Percentiles rank a stretch among this genome's conserved stretches.
phyloP scores from a whole-genome alignment of 1,140 invertebrate species.

The Laupala kohalensis region DNA sequence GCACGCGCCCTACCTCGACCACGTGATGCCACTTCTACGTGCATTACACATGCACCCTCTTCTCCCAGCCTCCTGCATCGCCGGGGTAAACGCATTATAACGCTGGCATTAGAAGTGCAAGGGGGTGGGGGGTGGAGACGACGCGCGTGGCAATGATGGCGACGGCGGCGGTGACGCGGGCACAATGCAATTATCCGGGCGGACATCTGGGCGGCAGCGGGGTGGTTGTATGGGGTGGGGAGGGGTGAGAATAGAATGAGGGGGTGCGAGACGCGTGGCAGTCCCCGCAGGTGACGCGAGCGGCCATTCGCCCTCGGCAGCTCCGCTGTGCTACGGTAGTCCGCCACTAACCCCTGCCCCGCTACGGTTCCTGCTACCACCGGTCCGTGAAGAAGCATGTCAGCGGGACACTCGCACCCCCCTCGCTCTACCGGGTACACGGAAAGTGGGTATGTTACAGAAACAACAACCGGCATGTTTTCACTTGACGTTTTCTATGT shows the following conservation, averaged over 20 bases:
- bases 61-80: too few relatives aligned
- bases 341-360: too few relatives aligned
- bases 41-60: not conserved
- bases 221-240: too few relatives aligned
- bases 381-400: not conserved
- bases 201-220: not conserved
- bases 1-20: not conserved
- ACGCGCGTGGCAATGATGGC: too few relatives aligned
- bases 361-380: not conserved
- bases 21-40: not conserved
- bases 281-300: not conserved
- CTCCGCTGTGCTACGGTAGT: too few relatives aligned
- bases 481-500: not conserved
- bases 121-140: too few relatives aligned
- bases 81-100: not conserved
- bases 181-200: not conserved
- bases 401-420: not conserved
- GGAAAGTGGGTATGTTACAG: not conserved
- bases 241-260: too few relatives aligned
- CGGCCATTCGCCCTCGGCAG: too few relatives aligned
- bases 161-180: too few relatives aligned
- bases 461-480: not conserved
- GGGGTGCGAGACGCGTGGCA: not conserved
- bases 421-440: not conserved
- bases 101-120: not conserved